phyloP scores from a whole-genome alignment of 2,888 invertebrate species.

The Erynnis tages region DNA sequence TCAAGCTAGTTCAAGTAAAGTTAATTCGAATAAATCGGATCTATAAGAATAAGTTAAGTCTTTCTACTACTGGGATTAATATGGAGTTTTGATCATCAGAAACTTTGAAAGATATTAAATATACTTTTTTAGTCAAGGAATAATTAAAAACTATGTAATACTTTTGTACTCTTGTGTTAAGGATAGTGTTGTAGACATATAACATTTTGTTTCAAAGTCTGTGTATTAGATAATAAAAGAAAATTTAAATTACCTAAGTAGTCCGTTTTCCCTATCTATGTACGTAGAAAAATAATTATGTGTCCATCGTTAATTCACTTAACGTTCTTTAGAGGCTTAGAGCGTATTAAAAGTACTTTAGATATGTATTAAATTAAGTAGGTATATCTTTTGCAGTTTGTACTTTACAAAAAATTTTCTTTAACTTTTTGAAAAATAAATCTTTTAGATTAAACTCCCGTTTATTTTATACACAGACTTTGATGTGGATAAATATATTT shows the following conservation, averaged over 20 bases:
- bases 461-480: conserved; percentile 3
- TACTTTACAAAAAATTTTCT: conserved; percentile 4
- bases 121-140: too few relatives aligned
- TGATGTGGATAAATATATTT: not conserved
- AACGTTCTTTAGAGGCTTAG: conserved; percentile 21
- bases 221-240: conserved; percentile 6
- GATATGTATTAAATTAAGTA: conserved; percentile 10
- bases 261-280: not conserved
- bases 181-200: not conserved
- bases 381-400: not conserved
- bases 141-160: not conserved
- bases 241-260: not conserved
- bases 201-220: not conserved
- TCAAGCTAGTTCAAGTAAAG: too few relatives aligned
- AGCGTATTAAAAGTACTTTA: conserved; percentile 16
- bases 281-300: conserved; percentile 20
- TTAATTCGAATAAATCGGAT: too few relatives aligned
- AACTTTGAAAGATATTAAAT: too few relatives aligned
- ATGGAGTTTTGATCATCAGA: too few relatives aligned
- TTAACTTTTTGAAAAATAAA: conserved; percentile 9
- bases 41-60: too few relatives aligned
- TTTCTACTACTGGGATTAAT: too few relatives aligned
- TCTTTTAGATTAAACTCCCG: not conserved
- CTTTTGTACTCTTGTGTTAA: not conserved
- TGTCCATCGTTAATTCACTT: conserved; percentile 21